Evolutionary conservation across 2,888 invertebrate species (phyloP), one percentile per base, ranked within the genome.

Genomic region (Blastobasis lacticolella): DNA sequence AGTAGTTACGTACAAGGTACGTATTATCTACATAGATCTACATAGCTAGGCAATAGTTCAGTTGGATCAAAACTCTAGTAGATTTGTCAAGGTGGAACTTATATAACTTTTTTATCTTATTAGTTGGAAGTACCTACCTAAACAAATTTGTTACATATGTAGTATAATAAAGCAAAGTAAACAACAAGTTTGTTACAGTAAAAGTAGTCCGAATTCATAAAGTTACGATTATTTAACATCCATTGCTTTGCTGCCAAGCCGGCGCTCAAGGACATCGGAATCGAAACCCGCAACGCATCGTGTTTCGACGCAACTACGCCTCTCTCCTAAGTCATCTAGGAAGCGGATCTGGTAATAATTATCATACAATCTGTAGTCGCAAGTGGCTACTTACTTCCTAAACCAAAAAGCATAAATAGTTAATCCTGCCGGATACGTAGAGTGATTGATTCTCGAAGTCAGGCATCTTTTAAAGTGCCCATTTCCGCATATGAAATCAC

Each of bases 401-500:
- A 84, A 80, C 69, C 71, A 64, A 67, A 67, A 70, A 66, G 67
- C 66, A 73, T 73, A 69, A 69, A 73, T 66, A 67, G 66, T 68
- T 66, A 69, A 73, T 77, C 73, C 73, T 85, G 82, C 83, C 87
- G 87, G 87, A 86, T 83, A 74, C 68, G 63, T 58, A 52, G 57
- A 58, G 10, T 82, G 82, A 82, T 81, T 79, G 81, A 82, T 79
- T 71, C 70, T 65, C 62, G 23, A 23, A 23, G 23, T 23, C 63
- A 66, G 65, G 64, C 63, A 52, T 55, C 54, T 52, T 52, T 71
- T 64, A 67, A 69, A 69, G 68, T 63, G 65, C 60, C 62, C 58
- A 63, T 71, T 86, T 87, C 87, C 87, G 85, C 72, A 68, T 86
- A 79, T 80, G 78, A 79, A 75, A 71, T 80, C 81, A 81, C 69